Conservation (phyloP, 2,888 invertebrate species). For the Prosapia bicincta region DNA sequence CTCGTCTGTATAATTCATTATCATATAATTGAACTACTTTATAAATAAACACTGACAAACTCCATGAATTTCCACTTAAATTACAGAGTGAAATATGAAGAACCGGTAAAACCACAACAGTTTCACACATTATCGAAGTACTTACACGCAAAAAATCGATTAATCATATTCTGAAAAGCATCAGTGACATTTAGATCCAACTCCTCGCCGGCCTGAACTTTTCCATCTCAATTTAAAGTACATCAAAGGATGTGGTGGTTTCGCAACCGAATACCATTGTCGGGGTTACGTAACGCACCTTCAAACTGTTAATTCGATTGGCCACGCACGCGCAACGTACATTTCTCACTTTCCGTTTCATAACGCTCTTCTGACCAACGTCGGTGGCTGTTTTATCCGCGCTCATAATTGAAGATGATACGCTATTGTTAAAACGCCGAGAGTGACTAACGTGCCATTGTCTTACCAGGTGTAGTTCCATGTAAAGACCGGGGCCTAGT, state of each 20-base stretch:
- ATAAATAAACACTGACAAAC: too few species aligned
- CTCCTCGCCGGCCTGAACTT: constrained; percentile 2
- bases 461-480: background rate
- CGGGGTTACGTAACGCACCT: constrained; percentile 12
- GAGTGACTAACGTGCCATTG: background rate
- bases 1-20: too few species aligned
- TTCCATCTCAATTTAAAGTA: constrained; percentile 20
- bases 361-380: background rate
- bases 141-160: too few species aligned
- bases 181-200: constrained; percentile 21
- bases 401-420: background rate
- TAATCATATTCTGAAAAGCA: constrained; percentile 13
- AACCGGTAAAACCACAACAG: too few species aligned
- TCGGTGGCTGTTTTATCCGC: background rate
- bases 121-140: too few species aligned
- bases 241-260: constrained; percentile 10
- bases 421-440: background rate
- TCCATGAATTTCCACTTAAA: too few species aligned
- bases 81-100: too few species aligned
- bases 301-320: constrained; percentile 24
- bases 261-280: constrained; percentile 12
- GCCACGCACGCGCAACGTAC: constrained; percentile 20
- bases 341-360: constrained; percentile 27
- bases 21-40: too few species aligned
- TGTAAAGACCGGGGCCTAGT: background rate